Percentiles rank a stretch among this genome's conserved stretches.
These are phyloP conservation scores for Malacoraja senta DNA, from an alignment of 2,797 vertebrate species.

Conservation along the genomic window DNA sequence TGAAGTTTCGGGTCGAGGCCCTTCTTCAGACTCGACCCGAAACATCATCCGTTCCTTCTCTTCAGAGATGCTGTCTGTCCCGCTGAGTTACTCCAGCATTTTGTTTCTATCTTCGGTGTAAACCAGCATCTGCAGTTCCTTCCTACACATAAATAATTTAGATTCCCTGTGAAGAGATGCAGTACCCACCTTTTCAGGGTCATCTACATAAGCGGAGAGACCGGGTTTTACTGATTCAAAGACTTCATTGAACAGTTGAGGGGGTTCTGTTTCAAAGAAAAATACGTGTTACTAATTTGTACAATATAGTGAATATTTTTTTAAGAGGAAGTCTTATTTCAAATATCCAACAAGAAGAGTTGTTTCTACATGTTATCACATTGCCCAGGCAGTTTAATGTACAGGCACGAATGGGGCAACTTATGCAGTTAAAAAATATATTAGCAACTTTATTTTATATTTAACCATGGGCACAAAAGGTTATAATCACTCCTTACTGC, in stretches of 20 bases:
- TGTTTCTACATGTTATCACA: background rate
- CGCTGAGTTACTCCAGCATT: too few relatives aligned
- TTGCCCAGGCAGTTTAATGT: background rate
- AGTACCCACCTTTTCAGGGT: constrained; percentile 76
- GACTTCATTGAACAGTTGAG: constrained; percentile 84
- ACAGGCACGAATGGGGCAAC: background rate
- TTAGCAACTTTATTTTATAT: background rate
- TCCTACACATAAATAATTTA: too few relatives aligned
- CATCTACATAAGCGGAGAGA: constrained; percentile 85
- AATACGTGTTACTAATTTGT: constrained; percentile 33
- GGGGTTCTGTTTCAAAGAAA: constrained; percentile 60
- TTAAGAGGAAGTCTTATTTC: background rate
- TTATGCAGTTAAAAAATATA: background rate
- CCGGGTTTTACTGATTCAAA: constrained; percentile 94
- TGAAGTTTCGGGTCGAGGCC: too few relatives aligned
- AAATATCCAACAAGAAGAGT: background rate
- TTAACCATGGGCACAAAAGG: background rate
- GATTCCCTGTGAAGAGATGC: background rate
- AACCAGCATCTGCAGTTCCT: too few relatives aligned
- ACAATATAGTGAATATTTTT: background rate
- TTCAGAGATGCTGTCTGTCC: too few relatives aligned
- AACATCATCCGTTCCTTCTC: too few relatives aligned
- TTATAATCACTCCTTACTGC: background rate
- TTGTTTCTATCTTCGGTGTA: too few relatives aligned
- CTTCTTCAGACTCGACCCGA: too few relatives aligned